Conservation (phyloP, 2,113 vertebrate genomes). For the Ictalurus punctatus region DNA sequence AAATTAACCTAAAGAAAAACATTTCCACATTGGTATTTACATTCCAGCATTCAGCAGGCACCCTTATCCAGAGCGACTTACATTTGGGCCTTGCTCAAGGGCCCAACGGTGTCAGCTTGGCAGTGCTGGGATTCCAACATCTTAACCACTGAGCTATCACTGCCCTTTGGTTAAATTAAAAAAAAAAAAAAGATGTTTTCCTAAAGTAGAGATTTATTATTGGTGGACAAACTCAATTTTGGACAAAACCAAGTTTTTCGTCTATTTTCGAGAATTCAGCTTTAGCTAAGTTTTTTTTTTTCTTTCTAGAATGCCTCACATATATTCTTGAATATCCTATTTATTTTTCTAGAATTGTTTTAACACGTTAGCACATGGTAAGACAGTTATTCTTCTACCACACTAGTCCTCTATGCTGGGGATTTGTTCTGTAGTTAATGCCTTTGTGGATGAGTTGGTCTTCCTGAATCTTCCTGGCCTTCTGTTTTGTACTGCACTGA, state of each 20-base stretch:
- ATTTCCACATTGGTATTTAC: not conserved
- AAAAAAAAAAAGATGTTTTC: not conserved
- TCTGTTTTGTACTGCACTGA: conserved; percentile 33
- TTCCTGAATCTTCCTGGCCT: conserved; percentile 22
- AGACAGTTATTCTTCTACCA: not conserved
- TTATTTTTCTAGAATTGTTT: not conserved
- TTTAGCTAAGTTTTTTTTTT: not conserved
- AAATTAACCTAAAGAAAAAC: not conserved
- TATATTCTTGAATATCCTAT: not conserved
- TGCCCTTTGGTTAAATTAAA: no score
- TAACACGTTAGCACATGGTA: not conserved
- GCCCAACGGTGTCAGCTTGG: no score
- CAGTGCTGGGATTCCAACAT: no score
- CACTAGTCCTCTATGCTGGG: not conserved
- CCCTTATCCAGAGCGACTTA: no score
- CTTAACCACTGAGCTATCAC: no score
- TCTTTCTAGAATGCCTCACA: not conserved
- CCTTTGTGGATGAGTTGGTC: conserved; percentile 18
- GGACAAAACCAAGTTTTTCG: not conserved
- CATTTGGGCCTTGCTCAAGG: no score
- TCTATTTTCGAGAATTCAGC: not conserved
- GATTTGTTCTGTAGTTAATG: not conserved
- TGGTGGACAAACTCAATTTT: not conserved
- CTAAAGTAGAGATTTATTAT: not conserved
- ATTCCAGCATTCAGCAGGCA: no score